Evolutionary conservation across 2,797 vertebrate species (phyloP).

Genomic region (Manis javanica): DNA sequence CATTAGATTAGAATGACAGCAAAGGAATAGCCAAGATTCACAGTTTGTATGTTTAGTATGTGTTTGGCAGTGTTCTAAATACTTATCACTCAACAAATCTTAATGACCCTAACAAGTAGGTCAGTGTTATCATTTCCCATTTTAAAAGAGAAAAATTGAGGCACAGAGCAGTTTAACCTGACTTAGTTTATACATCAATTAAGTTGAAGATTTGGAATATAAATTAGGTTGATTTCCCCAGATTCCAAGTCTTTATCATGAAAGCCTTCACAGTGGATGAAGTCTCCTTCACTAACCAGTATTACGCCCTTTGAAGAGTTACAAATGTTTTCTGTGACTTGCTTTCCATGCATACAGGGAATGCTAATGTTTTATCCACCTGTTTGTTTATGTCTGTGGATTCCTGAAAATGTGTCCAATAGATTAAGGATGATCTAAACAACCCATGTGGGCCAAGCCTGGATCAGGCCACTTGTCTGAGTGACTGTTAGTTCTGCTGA

Average conservation of each 20-base stretch:
- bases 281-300: not conserved
- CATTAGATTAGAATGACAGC: not conserved
- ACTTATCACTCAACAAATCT: not conserved
- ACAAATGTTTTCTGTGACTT: not conserved
- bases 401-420: not conserved
- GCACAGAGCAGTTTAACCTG: not conserved
- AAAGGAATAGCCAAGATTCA: not conserved
- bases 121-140: not conserved
- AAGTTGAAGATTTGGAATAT: not conserved
- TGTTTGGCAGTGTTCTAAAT: not conserved
- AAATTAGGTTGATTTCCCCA: rapidly evolving
- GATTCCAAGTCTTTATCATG: not conserved
- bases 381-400: not conserved
- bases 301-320: not conserved
- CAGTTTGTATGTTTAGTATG: not conserved
- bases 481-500: not conserved
- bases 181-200: not conserved
- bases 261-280: not conserved
- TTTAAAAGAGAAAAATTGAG: not conserved
- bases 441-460: not conserved
- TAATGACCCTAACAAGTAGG: not conserved
- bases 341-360: not conserved
- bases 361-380: not conserved
- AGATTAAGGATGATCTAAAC: not conserved
- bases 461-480: not conserved